Evolutionary conservation across 2,888 invertebrate species (phyloP), one percentile per base, ranked within the genome.

Genomic region (Danaus chrysippus): DNA sequence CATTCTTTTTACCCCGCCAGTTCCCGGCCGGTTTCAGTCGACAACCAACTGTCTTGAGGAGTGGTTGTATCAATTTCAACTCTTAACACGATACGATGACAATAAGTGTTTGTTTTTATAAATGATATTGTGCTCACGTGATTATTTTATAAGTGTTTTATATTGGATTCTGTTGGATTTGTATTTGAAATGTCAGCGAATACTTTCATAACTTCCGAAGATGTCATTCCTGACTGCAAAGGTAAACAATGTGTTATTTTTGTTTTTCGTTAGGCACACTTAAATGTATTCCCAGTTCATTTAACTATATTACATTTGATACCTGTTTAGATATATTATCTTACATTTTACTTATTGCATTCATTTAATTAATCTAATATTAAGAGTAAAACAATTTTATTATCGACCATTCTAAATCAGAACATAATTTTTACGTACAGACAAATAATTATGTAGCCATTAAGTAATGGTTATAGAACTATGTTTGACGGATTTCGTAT

Each of bases 1-100:
- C 90, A 87, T 75, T 80, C 86, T 87, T 89, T 89, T 89, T 90
- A 87, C 86, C 87, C 87, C 87, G 79, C 83, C 76, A 74, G 77
- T 73, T 73, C 71, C 74, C 65, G 62, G 63, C 63, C 62, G 74
- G 58, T 59, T 66, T 71, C 81, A 89, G 90, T 90, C 77, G 82
- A 80, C 76, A 80, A 78, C 77, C 71, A 74, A 72, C 73, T 75
- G 77, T 77, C 74, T 73, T 62, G 64, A 64, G 65, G 72, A 68
- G 69, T 71, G 77, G 76, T 77, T 78, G 85, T 81, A 78, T 71
- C 61, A 59, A 58, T 44, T 66, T 70, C 54, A 68, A 64, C 63
- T 72, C 64, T 66, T 67, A 70, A 70, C 66, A 78, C 75, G 76
- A 75, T 76, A 76, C 70, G 73, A 79, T 74, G 76, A 78, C 75